Evolutionary conservation across 2,888 invertebrate genomes (phyloP), one percentile per base, ranked within the genome.

Genomic region (Agrochola lychnidis): DNA sequence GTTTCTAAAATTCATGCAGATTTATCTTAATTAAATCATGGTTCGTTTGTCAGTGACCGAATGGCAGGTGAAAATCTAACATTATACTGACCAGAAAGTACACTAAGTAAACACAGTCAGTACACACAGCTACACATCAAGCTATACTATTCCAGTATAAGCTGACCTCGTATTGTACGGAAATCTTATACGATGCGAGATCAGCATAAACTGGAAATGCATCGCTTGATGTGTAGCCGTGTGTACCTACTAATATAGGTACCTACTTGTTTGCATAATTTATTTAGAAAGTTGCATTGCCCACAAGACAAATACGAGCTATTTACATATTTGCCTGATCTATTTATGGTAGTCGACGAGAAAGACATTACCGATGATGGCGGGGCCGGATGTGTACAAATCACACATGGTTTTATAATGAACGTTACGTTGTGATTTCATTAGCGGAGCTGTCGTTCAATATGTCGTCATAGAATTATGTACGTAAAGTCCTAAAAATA

Each of bases 251-350:
- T 68, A 51, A 63, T 67, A 71, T 76, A 78, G 76, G 68, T 22
- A 51, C 51, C 19, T 79, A 77, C 63, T 87, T 82, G 78, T 84
- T 81, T 79, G 81, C 75, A 88, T 86, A 85, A 86, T 86, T 86
- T 85, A 82, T 86, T 84, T 79, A 70, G 88, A 88, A 88, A 88
- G 86, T 86, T 76, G 75, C 84, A 76, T 80, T 82, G 80, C 86
- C 72, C 72, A 68, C 62, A 78, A 78, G 70, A 77, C 83, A 77
- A 80, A 84, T 76, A 84, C 57, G 64, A 70, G 70, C 45, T 76
- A 84, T 81, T 76, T 79, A 73, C 80, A 84, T 84, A 84, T 86
- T 82, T 81, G 69, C 77, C 61, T 83, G 79, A 88, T 81, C 79
- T 82, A 74, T 80, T 88, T 86, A 84, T 77, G 73, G 79, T 76